Evolutionary conservation across 1,140 invertebrate species (phyloP), one percentile per base, ranked within the genome.

Genomic region (Drosophila setifemur): DNA sequence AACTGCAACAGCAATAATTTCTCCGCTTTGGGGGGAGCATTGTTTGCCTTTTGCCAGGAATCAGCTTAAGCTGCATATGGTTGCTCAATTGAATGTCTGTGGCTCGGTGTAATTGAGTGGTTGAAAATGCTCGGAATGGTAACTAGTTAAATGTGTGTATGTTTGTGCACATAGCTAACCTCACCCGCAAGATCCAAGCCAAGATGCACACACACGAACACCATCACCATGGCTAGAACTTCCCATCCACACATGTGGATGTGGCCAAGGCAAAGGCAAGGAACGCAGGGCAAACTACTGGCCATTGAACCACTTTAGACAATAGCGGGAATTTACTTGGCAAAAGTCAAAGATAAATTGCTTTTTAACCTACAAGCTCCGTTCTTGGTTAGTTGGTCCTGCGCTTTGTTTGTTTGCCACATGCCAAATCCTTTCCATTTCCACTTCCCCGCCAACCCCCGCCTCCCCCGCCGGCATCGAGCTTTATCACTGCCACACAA

Each of bases 331-430:
- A 82, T 83, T 82, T 82, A 75, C 78, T 82, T 82, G 58, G 61
- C 54, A 33, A 86, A 85, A 83, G 79, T 86, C 81, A 83, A 83
- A 83, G 79, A 83, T 83, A 83, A 83, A 83, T 83, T 83, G 79
- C 79, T 72, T 83, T 83, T 83, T 83, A 83, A 83, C 76, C 79
- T 83, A 85, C 79, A 72, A 71, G 60, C 79, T 74, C 42, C 68
- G 55, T 58, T 82, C 74, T 73, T 58, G 77, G 58, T 72, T 52
- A 53, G 53, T 76, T 73, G 70, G 44, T 72, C 66, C 70, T 83
- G 70, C 28, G 50, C 61, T 71, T 71, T 73, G 74, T 83, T 83
- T 85, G 79, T 71, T 71, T 60, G 47, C 70, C 53, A 52, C 64
- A 69, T 33, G 42, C 54, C 60, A 26, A 21, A 37, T 58, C 58